Evolutionary conservation across 2,888 invertebrate genomes (phyloP), one percentile per base, ranked within the genome.

Genomic region (Sesamia inferens): DNA sequence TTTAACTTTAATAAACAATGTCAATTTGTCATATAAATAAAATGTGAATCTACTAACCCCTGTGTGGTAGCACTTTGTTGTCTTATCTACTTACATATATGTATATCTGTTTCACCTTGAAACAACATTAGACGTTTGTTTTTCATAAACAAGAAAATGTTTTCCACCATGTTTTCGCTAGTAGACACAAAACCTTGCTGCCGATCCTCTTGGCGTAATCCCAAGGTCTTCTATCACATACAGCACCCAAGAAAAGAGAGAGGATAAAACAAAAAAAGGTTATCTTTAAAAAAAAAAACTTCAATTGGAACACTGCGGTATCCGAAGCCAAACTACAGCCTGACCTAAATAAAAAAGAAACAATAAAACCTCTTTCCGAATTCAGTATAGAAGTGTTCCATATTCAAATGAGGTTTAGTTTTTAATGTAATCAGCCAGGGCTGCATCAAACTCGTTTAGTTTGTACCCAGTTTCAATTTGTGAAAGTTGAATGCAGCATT

Each of bases 381-480:
- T 55, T 74, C 63, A 68, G 51, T 22, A 16, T 57, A 48, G 48
- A 77, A 77, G 64, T 67, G 73, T 78, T 82, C 71, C 72, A 77
- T 77, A 83, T 82, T 79, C 79, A 85, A 79, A 80, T 67, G 59
- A 70, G 75, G 24, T 67, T 71, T 68, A 76, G 78, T 81, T 81
- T 82, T 81, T 79, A 76, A 85, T 85, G 72, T 72, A 82, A 82
- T 84, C 68, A 67, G 68, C 76, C 54, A 76, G 66, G 47, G 48
- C 66, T 57, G 77, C 73, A 58, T 68, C 51, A 65, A 69, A 70
- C 31, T 79, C 70, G 61, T 75, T 80, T 62, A 76, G 71, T 81
- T 86, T 79, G 85, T 75, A 83, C 76, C 68, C 68, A 64, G 68
- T 82, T 85, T 82, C 79, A 84, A 82, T 85, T 88, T 81, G 68